Evolutionary conservation across 2,888 invertebrate species (phyloP).

Genomic region (Pachliopta kotzebuea): DNA sequence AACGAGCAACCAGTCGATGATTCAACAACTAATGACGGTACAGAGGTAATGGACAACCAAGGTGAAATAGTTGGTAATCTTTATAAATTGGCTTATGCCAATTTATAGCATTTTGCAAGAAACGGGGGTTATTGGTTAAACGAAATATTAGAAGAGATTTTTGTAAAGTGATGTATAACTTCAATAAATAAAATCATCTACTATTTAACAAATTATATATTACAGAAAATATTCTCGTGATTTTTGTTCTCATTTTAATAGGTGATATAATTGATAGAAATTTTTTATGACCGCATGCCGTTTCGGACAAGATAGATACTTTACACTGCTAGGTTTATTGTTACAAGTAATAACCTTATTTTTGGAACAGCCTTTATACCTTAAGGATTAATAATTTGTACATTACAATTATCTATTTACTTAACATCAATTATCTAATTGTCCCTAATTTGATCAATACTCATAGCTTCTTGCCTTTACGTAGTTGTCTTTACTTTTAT

Average conservation of each 20-base stretch:
- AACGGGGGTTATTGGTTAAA: neutral
- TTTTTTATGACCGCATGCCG: neutral
- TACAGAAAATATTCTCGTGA: neutral
- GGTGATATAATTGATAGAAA: neutral
- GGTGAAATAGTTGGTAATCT: slow-evolving; percentile 48
- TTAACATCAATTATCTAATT: neutral
- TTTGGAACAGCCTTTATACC: neutral
- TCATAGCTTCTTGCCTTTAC: neutral
- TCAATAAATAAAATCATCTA: neutral
- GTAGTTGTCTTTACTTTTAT: neutral
- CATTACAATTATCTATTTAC: neutral
- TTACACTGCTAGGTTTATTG: neutral
- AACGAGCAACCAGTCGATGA: slow-evolving; percentile 50
- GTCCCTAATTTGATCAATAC: neutral
- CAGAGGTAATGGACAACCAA: slow-evolving; percentile 53
- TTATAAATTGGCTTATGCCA: slow-evolving; percentile 44
- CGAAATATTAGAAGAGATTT: neutral
- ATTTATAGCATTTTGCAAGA: slow-evolving; percentile 38
- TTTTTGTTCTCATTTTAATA: neutral
- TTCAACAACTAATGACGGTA: slow-evolving; percentile 61
- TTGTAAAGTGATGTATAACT: neutral
- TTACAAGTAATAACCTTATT: neutral
- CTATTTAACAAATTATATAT: neutral
- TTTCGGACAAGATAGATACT: neutral
- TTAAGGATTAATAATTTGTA: neutral